Conservation (phyloP, 2,888 invertebrate genomes). For the Agriotes lineatus region DNA sequence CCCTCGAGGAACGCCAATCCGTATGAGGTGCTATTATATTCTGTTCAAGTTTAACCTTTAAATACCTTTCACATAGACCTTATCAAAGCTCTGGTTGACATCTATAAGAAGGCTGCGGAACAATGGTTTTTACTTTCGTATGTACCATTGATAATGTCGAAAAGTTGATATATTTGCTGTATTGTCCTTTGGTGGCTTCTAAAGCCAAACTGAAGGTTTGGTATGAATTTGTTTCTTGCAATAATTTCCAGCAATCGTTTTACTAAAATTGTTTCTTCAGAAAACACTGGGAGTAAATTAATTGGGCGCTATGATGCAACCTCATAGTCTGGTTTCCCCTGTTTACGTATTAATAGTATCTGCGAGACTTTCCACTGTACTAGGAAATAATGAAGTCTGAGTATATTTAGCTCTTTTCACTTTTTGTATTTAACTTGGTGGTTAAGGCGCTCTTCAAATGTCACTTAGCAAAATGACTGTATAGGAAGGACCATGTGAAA, state of each 20-base stretch:
- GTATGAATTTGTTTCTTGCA: not conserved
- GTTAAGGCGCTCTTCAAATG: no score
- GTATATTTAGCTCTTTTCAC: no score
- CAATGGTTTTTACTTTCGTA: not conserved
- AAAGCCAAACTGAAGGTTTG: not conserved
- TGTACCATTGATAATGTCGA: not conserved
- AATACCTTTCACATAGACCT: no score
- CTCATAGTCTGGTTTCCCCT: not conserved
- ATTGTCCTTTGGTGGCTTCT: not conserved
- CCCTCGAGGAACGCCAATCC: no score
- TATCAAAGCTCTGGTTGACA: no score
- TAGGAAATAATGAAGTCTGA: no score
- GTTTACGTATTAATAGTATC: not conserved
- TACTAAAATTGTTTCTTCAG: not conserved
- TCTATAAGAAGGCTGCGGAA: not conserved
- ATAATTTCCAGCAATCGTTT: not conserved
- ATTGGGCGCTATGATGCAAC: not conserved
- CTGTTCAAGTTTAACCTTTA: no score
- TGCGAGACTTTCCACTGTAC: not conserved
- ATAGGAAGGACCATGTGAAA: not conserved
- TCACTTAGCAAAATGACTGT: not conserved
- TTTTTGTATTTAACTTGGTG: no score
- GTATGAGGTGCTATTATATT: no score
- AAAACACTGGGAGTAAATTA: not conserved
- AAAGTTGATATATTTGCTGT: not conserved